Percentiles rank a stretch among this genome's conserved stretches.
These are phyloP conservation scores for Drosophila novamexicana DNA, from an alignment of 1,140 invertebrate species.

Conservation along the genomic window DNA sequence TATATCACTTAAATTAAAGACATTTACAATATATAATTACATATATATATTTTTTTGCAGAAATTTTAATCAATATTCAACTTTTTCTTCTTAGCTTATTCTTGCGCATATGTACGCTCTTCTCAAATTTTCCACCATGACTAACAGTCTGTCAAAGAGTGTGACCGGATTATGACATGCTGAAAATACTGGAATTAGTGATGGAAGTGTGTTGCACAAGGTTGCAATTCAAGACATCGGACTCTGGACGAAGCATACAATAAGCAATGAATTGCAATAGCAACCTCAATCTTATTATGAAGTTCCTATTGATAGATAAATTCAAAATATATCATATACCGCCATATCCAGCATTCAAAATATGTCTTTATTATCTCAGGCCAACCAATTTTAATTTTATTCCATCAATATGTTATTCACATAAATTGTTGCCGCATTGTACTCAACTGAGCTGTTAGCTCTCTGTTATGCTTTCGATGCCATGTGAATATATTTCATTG, in stretches of 20 bases:
- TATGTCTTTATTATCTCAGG: too few relatives aligned
- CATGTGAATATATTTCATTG: not conserved
- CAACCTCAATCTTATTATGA: not conserved
- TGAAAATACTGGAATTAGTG: conserved; percentile 16
- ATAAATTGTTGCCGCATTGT: not conserved
- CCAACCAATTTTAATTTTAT: too few relatives aligned
- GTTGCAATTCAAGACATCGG: not conserved
- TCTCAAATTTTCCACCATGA: conserved; percentile 76
- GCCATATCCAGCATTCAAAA: too few relatives aligned
- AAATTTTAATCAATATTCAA: conserved; percentile 79
- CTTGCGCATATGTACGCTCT: conserved; percentile 73
- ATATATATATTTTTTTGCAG: conserved; percentile 80
- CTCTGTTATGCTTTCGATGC: not conserved
- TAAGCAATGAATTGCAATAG: not conserved
- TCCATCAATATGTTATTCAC: not conserved
- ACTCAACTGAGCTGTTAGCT: not conserved
- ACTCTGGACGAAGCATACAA: not conserved
- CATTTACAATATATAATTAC: conserved; percentile 82
- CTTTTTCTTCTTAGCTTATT: conserved; percentile 71
- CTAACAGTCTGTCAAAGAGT: conserved; percentile 32
- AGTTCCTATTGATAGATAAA: not conserved
- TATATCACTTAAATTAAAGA: conserved; percentile 79
- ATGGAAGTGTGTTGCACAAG: not conserved
- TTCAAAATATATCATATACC: not conserved
- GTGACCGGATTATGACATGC: conserved; percentile 13